Evolutionary conservation across 1,140 invertebrate genomes (phyloP), one percentile per base, ranked within the genome.

Genomic region (Nixonia krombeini): DNA sequence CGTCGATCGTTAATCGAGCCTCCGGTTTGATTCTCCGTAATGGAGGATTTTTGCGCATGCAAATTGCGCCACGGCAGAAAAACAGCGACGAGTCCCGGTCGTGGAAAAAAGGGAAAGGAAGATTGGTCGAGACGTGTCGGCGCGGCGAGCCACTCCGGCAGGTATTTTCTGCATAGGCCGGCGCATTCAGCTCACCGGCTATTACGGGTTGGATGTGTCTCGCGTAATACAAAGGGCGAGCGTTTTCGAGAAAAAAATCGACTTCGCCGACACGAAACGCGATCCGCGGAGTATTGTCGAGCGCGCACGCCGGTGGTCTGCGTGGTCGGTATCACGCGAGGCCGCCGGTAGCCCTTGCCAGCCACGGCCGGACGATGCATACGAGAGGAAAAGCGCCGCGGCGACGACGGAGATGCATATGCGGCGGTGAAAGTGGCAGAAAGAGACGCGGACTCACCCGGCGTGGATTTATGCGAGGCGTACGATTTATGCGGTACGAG

Each of bases 341-440:
- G 33, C 12, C 33, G 10, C 29, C 8, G 29, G 33, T 37, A 35
- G 28, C 45, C 23, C 18, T 26, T 21, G 8, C 25, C 9, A 17
- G 15, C 6, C 7, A 4, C 2, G 12, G 13, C 2, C 33, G 33
- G 13, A 12, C 2, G 29, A 31, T 2, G 8, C 29, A 2, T 35
- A 33, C 6, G 12, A 4, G 6, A 29, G 25, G n/a, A 15, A 57
- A 42, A 47, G 25, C 31, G 47, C 8, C 4, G 9, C 29, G 9
- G 13, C 10, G 33, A 35, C 29, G 7, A 13, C 10, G 33, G 5
- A 10, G 33, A 35, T 13, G n/a, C 25, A 38, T n/a, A n/a, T 35
- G 56, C 41, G 57, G 28, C 38, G 50, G 38, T 50, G 61, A 64
- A 56, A 64, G 65, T 42, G 45, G 38, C 33, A 42, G 35, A 65